Evolutionary conservation across 2,888 invertebrate species (phyloP).

Genomic region (Ormyrus labotus): DNA sequence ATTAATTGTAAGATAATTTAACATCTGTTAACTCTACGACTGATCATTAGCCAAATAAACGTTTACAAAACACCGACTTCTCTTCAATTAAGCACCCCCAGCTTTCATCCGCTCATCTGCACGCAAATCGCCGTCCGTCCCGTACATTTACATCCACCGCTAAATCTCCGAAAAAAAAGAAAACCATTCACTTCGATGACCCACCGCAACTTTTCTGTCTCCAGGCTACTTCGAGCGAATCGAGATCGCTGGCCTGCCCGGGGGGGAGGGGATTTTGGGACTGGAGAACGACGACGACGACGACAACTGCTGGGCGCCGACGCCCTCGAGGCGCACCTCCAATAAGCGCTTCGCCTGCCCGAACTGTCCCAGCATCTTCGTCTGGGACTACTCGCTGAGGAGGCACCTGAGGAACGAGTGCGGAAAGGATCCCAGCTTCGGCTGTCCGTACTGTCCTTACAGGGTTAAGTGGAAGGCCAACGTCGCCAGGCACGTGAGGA

Average conservation of each 20-base stretch:
- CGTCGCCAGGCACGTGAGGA: conserved; percentile 65
- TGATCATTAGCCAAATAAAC: too few relatives aligned
- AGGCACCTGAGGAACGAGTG: conserved; percentile 79
- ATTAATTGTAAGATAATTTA: too few relatives aligned
- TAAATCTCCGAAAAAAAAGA: too few relatives aligned
- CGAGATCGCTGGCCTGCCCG: too few relatives aligned
- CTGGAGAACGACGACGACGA: not conserved
- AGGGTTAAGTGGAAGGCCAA: conserved; percentile 75
- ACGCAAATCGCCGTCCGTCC: too few relatives aligned
- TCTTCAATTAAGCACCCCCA: too few relatives aligned
- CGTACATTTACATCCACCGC: too few relatives aligned
- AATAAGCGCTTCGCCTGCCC: conserved; percentile 54
- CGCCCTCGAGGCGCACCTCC: conserved; percentile 52
- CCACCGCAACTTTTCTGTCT: conserved; percentile 9
- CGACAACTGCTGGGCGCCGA: not conserved
- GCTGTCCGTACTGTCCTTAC: conserved; percentile 76
- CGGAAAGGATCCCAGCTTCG: conserved; percentile 76
- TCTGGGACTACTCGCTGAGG: conserved; percentile 76
- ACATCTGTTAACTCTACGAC: too few relatives aligned
- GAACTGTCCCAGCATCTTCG: conserved; percentile 61
- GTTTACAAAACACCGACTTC: too few relatives aligned
- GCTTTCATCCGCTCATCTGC: too few relatives aligned
- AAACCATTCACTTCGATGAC: not conserved
- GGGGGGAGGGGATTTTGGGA: too few relatives aligned
- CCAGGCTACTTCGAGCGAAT: not conserved